Base-by-base conservation (phyloP, 2,888 invertebrate species). In the Eristalinus aeneus region DNA sequence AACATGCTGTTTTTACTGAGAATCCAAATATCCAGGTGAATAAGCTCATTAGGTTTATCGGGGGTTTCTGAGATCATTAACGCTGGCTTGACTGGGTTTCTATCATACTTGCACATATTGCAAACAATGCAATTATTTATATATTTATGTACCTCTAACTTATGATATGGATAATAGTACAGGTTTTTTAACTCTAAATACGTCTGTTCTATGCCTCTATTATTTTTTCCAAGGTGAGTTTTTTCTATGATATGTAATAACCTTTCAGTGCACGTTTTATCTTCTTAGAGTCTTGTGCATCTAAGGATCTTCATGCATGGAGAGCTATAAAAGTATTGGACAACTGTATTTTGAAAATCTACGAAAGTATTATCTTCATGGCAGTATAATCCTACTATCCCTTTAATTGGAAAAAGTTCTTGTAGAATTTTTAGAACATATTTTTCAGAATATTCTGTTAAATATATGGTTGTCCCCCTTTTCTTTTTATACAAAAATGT, bases 61-160 rank as follows among this genome's bases (percentile, higher is more conserved):
- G 78, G 72, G n/a, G 72, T 79, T 79, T 67, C 72, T 4, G 72
- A 56, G 36, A 78, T n/a, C 39, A 58, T 72, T 46, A 39, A n/a
- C 39, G 3, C 34, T 64, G 53, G 20, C 27, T 82, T 82, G 2
- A 27, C 10, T 10, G 64, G 68, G 75, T 68, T 74, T 61, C 80
- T 58, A 31, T 81, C 80, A 31, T 60, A 78, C 68, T 83, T 83
- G 32, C 56, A 58, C 53, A 56, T 39, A 65, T 68, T 54, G 27
- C 80, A 80, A 54, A 74, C 11, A 12, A 74, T 56, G 27, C 80
- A 80, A 69, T 74, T 80, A 23, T 63, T 81, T 12, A 81, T 74
- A 46, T 53, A 81, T 69, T 68, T 74, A 31, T 80, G 68, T 3
- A 77, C 54, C 60, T 77, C 69, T 63, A 69, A 3, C 12, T 4